These are phyloP conservation scores for Perca schrenkii DNA, from an alignment of 2,113 vertebrate genomes.

Conservation along the genomic window DNA sequence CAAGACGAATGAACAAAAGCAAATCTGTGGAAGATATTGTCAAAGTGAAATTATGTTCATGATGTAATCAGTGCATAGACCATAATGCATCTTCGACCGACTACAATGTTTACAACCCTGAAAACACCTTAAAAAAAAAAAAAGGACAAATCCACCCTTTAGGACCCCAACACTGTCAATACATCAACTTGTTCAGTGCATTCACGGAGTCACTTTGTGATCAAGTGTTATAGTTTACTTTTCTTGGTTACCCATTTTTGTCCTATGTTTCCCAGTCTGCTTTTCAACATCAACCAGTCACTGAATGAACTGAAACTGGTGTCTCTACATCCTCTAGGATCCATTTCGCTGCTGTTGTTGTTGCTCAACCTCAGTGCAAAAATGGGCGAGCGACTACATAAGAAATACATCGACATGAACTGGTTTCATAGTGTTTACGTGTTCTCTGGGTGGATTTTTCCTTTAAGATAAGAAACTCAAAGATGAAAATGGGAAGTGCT, in stretches of 20 bases:
- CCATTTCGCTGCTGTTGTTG: not conserved
- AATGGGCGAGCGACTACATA: not conserved
- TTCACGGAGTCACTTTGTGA: slow-evolving; percentile 18
- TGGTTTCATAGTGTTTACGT: slow-evolving; percentile 47
- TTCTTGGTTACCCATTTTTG: slow-evolving; percentile 4
- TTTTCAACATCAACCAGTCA: not conserved
- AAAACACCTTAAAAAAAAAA: slow-evolving; percentile 26
- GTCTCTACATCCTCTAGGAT: not conserved
- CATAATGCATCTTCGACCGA: slow-evolving; percentile 53
- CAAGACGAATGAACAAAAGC: not conserved
- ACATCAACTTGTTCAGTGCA: slow-evolving; percentile 13
- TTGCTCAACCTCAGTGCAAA: slow-evolving; percentile 21
- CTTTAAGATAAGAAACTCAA: slow-evolving; percentile 46
- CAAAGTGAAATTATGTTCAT: slow-evolving; percentile 40
- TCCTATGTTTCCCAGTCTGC: slow-evolving; percentile 32
- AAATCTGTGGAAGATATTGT: slow-evolving; percentile 22
- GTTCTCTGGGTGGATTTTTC: slow-evolving; percentile 55
- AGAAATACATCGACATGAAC: slow-evolving; percentile 30
- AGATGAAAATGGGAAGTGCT: slow-evolving; percentile 58
- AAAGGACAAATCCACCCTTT: slow-evolving; percentile 57
- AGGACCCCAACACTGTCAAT: slow-evolving; percentile 19
- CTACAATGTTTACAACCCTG: slow-evolving; percentile 63
- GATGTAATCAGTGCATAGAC: slow-evolving; percentile 53
- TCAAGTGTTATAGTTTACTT: slow-evolving; percentile 6
- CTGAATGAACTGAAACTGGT: not conserved